A percentile compares a stretch with the other conserved stretches of the same genome.
These are phyloP conservation scores for Isichthys henryi DNA, from an alignment of 2,113 vertebrate species.

Conservation along the genomic window DNA sequence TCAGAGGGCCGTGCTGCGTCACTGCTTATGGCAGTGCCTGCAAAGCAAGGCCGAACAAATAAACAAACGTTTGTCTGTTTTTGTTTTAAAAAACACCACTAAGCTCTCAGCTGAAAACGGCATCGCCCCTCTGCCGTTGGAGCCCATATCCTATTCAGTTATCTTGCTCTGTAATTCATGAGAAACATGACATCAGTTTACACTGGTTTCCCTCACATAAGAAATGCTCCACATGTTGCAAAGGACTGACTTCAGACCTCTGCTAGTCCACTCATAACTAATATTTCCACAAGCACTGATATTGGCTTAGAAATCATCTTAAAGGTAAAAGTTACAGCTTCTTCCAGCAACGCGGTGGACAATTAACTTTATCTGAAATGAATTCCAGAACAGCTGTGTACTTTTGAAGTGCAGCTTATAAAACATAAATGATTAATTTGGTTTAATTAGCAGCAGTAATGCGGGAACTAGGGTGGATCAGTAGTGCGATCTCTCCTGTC, in stretches of 20 bases:
- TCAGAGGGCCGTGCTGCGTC: neutral
- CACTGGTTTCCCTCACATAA: neutral
- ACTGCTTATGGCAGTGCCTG: neutral
- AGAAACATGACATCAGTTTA: neutral
- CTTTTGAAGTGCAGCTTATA: neutral
- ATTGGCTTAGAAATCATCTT: neutral
- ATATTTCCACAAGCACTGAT: neutral
- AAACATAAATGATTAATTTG: constrained; percentile 1
- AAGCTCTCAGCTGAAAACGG: neutral
- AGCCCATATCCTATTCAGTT: neutral
- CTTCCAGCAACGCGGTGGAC: constrained; percentile 37
- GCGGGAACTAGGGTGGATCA: neutral
- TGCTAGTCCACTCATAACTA: neutral
- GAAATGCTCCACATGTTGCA: neutral
- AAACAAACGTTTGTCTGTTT: neutral
- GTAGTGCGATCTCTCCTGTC: neutral
- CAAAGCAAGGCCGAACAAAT: neutral
- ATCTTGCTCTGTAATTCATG: neutral
- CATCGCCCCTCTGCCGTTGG: neutral
- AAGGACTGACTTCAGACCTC: neutral
- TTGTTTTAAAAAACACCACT: neutral
- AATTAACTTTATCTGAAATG: constrained; percentile 22
- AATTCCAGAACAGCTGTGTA: neutral
- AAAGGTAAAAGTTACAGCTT: neutral
- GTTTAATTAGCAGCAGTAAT: neutral